Conservation (phyloP, 2,888 invertebrate genomes). For the Apamea crenata region DNA sequence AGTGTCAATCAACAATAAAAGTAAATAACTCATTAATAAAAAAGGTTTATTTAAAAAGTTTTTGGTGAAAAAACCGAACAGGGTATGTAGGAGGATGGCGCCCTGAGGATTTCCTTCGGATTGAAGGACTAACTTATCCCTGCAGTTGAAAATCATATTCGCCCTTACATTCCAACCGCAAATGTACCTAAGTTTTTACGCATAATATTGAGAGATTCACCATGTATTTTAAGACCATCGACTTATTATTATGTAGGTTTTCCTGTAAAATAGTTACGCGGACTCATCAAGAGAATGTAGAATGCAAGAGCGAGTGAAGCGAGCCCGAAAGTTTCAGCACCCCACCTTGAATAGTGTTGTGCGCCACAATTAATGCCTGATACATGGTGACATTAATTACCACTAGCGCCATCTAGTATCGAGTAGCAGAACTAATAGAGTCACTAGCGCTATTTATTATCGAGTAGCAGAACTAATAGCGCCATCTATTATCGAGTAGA, state of each 20-base stretch:
- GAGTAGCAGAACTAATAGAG: too few relatives aligned
- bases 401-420: too few relatives aligned
- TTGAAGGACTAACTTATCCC: background rate
- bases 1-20: conserved; percentile 11
- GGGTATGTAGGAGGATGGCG: background rate
- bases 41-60: background rate
- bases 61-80: background rate
- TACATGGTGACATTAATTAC: too few relatives aligned
- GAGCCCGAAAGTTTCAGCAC: too few relatives aligned
- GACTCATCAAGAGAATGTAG: too few relatives aligned
- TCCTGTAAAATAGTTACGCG: too few relatives aligned
- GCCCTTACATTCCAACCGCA: background rate
- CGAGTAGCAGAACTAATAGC: too few relatives aligned
- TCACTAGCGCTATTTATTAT: too few relatives aligned
- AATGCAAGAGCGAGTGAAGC: too few relatives aligned
- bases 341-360: too few relatives aligned
- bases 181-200: background rate
- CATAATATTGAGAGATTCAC: background rate
- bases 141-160: background rate
- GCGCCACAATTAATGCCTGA: too few relatives aligned
- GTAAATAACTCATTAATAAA: conserved; percentile 1
- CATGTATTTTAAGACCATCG: background rate
- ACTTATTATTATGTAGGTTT: background rate
- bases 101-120: background rate
- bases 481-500: too few relatives aligned